Base-by-base conservation (phyloP, 2,797 vertebrate genomes). In the Lithobates sylvaticus region DNA sequence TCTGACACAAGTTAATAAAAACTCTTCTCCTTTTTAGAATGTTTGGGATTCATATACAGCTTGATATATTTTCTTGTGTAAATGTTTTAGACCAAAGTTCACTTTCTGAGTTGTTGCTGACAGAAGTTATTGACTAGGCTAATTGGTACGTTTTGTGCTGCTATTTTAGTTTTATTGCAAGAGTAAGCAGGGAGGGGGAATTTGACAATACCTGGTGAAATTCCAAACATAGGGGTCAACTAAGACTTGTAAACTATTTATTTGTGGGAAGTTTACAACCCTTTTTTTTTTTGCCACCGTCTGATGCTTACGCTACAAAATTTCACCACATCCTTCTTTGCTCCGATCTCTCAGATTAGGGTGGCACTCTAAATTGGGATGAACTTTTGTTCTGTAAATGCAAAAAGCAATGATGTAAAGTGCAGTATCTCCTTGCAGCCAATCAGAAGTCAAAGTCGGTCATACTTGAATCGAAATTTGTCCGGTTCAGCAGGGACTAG, bases 191-290 rank as follows among this genome's bases (percentile, higher is more conserved):
- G 29, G 10, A 2, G 12, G 16, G 65, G 18, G 78, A 65, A 70
- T 80, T 70, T 80, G 27, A 80, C 78, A 80, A 34, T 42, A 16
- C 42, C 2, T 70, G 32, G 78, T 70, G 42, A 80, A 70, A 80
- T 70, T 80, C 67, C 65, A 69, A 54, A 54, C 78, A 23, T 54
- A 32, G 9, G 78, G 32, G 76, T 67, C n/a, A 44, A 39, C 39
- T 65, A 67, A 10, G 61, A 67, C 76, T 42, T 68, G 77, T 68
- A 78, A 68, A 44, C 32, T 44, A 44, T 44, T 73, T 42, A 44
- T 44, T 73, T 78, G 36, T 29, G 61, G 77, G 4, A 67, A 1
- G 39, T 67, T 64, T 78, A 68, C 4, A 50, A 42, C 61, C 29
- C 64, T 67, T 23, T 27, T 65, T 10, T 67, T 23, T 27, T 47